Evolutionary conservation across 2,888 invertebrate species (phyloP).

Genomic region (Altica lythri): DNA sequence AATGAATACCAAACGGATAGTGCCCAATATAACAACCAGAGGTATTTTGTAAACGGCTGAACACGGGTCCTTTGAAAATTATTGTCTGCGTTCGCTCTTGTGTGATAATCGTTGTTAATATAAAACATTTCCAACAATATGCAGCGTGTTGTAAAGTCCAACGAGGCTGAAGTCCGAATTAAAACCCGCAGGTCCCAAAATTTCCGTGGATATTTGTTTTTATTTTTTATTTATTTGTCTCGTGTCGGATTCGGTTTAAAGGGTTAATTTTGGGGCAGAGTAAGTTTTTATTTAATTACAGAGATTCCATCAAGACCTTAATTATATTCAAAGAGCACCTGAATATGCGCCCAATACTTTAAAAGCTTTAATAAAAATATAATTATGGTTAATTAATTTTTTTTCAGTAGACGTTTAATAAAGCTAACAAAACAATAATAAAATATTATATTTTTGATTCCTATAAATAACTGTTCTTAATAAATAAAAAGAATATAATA

Average conservation of each 20-base stretch:
- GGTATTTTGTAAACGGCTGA: slow-evolving; percentile 26
- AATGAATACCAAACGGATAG: slow-evolving; percentile 29
- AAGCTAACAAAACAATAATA: no score
- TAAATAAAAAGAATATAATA: no score
- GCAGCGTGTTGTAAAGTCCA: slow-evolving; percentile 13
- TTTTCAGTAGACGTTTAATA: no score
- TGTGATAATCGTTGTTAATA: slow-evolving; percentile 25
- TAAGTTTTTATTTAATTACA: no score
- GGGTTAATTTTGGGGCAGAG: slow-evolving; percentile 12
- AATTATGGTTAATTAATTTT: no score
- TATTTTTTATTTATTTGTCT: slow-evolving; percentile 1
- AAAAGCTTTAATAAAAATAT: no score
- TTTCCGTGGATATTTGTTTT: not conserved
- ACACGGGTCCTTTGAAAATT: slow-evolving; percentile 27
- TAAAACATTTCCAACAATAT: slow-evolving; percentile 27
- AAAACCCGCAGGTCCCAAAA: slow-evolving; percentile 8
- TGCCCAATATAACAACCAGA: slow-evolving; percentile 29
- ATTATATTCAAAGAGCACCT: no score
- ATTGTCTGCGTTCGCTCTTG: slow-evolving; percentile 27
- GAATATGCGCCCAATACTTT: no score
- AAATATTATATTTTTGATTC: no score
- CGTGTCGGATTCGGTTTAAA: slow-evolving; percentile 4
- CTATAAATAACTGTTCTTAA: no score
- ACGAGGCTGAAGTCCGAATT: slow-evolving; percentile 18
- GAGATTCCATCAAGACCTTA: no score